phyloP scores from a whole-genome alignment of 2,113 vertebrate species.

The Chloebia gouldiae region DNA sequence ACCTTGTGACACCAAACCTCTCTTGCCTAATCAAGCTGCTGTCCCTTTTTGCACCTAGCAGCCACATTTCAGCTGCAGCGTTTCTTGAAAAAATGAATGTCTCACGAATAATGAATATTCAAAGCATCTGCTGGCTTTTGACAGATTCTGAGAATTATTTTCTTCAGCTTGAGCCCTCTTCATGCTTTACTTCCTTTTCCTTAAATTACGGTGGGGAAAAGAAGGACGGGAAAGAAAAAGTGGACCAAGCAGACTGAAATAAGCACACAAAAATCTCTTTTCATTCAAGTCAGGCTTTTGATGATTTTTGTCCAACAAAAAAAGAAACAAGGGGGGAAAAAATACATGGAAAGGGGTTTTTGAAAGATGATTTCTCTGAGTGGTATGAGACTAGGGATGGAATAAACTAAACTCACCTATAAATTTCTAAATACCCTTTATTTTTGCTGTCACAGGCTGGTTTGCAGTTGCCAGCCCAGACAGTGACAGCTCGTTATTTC shows the following conservation, averaged over 20 bases:
- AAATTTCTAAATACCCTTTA: not conserved
- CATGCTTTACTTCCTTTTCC: not conserved
- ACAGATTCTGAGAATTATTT: not conserved
- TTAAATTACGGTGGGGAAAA: not conserved
- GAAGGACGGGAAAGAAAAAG: not conserved
- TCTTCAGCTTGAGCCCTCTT: not conserved
- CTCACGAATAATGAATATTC: not conserved
- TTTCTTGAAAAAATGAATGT: not conserved
- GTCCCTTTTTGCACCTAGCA: not conserved
- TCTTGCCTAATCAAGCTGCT: not conserved
- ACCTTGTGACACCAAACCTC: not conserved
- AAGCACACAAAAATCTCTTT: not conserved
- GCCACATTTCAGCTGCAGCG: not conserved
- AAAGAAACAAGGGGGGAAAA: not conserved
- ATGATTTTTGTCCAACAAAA: not conserved
- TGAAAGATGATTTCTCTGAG: not conserved
- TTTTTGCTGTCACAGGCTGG: not conserved
- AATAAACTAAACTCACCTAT: not conserved
- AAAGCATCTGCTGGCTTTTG: not conserved
- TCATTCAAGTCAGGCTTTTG: not conserved
- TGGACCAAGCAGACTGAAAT: not conserved
- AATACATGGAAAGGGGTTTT: not conserved
- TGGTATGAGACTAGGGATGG: not conserved
- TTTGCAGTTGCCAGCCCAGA: not conserved
- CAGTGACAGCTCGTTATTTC: constrained; percentile 3